Conservation (phyloP, 2,888 invertebrate species). For the Geotrupes spiniger region DNA sequence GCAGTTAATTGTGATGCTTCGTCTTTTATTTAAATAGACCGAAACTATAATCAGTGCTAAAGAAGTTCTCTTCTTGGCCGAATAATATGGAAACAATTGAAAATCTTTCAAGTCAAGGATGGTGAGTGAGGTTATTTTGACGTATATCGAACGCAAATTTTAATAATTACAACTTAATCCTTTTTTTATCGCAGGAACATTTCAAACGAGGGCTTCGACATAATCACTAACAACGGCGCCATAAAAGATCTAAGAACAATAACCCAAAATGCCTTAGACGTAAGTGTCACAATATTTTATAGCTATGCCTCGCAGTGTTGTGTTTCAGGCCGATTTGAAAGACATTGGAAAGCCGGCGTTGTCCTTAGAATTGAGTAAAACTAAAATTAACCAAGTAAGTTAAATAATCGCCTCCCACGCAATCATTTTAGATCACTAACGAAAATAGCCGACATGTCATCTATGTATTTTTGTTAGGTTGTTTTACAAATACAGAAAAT, state of each 20-base stretch:
- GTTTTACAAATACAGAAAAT: slow-evolving; percentile 87
- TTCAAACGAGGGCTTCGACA: slow-evolving; percentile 67
- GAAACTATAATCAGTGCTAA: too few relatives aligned
- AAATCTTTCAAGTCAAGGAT: slow-evolving; percentile 64
- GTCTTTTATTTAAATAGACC: too few relatives aligned
- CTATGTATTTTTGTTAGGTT: slow-evolving; percentile 47
- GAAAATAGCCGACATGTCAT: slow-evolving; percentile 32
- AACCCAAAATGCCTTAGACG: slow-evolving; percentile 66
- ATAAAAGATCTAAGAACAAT: slow-evolving; percentile 61
- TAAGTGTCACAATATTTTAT: slow-evolving; percentile 51
- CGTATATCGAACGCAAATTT: not conserved
- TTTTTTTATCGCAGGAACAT: slow-evolving; percentile 61
- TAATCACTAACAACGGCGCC: slow-evolving; percentile 62
- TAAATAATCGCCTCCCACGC: not conserved
- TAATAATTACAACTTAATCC: not conserved
- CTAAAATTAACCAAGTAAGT: slow-evolving; percentile 50
- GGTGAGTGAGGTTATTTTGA: slow-evolving; percentile 52
- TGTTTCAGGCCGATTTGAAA: slow-evolving; percentile 70
- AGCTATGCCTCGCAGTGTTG: not conserved
- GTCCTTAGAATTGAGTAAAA: slow-evolving; percentile 65
- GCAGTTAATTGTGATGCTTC: too few relatives aligned
- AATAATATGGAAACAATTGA: slow-evolving; percentile 58
- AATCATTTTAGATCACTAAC: not conserved
- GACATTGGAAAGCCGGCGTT: slow-evolving; percentile 76
- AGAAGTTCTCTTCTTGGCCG: too few relatives aligned